Evolutionary conservation across 1,140 invertebrate genomes (phyloP).

Genomic region (Scaptomyza graminum): DNA sequence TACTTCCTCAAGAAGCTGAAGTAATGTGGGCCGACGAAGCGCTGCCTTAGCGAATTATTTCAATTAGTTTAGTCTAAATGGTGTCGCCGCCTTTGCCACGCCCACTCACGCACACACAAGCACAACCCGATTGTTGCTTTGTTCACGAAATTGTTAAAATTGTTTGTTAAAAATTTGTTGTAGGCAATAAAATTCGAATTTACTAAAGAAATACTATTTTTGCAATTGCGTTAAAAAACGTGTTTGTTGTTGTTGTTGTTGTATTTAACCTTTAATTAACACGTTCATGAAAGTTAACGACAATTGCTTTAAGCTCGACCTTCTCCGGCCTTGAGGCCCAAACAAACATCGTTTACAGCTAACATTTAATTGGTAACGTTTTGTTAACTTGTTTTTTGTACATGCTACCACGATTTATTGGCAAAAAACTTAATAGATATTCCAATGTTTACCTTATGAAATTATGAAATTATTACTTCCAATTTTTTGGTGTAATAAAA

Average conservation of each 20-base stretch:
- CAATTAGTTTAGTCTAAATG: conserved; percentile 64
- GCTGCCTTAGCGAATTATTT: conserved; percentile 26
- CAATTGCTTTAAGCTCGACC: conserved; percentile 49
- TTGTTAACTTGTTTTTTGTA: conserved; percentile 48
- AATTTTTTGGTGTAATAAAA: too few species aligned
- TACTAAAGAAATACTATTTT: conserved; percentile 49
- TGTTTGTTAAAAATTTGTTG: conserved; percentile 62
- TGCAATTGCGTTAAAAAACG: conserved; percentile 21
- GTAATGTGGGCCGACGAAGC: conserved; percentile 34
- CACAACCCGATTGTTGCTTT: conserved; percentile 59
- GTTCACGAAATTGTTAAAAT: conserved; percentile 55
- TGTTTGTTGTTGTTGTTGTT: neutral
- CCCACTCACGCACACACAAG: conserved; percentile 28
- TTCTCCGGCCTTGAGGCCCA: conserved; percentile 42
- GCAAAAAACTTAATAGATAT: neutral
- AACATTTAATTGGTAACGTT: conserved; percentile 69
- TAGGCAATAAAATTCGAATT: conserved; percentile 73
- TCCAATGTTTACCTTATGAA: neutral
- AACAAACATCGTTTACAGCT: conserved; percentile 34
- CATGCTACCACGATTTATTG: too few species aligned
- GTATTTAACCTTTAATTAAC: conserved; percentile 38
- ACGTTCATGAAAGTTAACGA: conserved; percentile 45
- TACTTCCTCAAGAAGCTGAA: conserved; percentile 78
- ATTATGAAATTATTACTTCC: too few species aligned
- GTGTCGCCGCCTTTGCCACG: conserved; percentile 31